Evolutionary conservation across 2,797 vertebrate genomes (phyloP).

Genomic region (Sebastes cheni): DNA sequence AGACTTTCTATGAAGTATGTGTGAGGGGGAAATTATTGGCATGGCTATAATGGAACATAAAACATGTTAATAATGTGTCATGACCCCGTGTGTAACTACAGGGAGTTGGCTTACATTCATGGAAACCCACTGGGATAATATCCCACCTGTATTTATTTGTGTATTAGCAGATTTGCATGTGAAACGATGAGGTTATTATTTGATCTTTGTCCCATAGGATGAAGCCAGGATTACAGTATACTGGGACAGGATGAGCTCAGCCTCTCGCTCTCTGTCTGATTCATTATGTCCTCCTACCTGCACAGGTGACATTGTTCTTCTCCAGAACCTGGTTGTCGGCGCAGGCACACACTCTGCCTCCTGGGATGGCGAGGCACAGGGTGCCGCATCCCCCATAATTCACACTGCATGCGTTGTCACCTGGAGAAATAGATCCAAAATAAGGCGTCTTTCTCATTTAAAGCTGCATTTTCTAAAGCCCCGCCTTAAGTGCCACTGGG

Average conservation of each 20-base stretch:
- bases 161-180: slow-evolving; percentile 53
- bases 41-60: slow-evolving; percentile 44
- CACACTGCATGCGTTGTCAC: slow-evolving; percentile 94
- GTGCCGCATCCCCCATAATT: slow-evolving; percentile 96
- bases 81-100: slow-evolving; percentile 35
- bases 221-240: slow-evolving; percentile 28
- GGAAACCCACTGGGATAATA: slow-evolving; percentile 33
- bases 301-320: slow-evolving; percentile 94
- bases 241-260: slow-evolving; percentile 40
- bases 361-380: slow-evolving; percentile 95
- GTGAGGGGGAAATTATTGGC: slow-evolving; percentile 49
- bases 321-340: slow-evolving; percentile 96
- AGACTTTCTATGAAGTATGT: slow-evolving; percentile 23
- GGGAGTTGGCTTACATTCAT: slow-evolving; percentile 42
- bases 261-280: slow-evolving; percentile 58
- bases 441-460: slow-evolving; percentile 61
- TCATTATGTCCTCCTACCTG: slow-evolving; percentile 85
- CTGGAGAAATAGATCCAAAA: slow-evolving; percentile 81
- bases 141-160: slow-evolving; percentile 38
- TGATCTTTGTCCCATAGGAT: slow-evolving; percentile 55
- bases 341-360: slow-evolving; percentile 95
- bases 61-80: slow-evolving; percentile 53
- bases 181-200: slow-evolving; percentile 38
- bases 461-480: slow-evolving; percentile 47
- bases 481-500: slow-evolving; percentile 10